Evolutionary conservation across 2,113 vertebrate genomes (phyloP).

Genomic region (Gasterosteus nipponicus): DNA sequence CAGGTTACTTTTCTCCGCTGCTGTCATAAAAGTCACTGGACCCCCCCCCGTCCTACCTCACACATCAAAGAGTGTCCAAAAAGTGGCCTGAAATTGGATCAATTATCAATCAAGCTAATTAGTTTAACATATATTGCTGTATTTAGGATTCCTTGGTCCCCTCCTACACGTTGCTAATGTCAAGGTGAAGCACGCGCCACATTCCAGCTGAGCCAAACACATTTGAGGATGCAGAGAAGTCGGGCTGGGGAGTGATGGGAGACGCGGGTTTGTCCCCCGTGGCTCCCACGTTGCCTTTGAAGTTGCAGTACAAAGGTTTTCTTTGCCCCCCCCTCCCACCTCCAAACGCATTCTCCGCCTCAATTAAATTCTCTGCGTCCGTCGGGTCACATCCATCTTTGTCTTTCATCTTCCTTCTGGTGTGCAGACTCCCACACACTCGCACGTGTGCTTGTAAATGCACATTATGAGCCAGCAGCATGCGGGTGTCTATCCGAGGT

Average conservation of each 20-base stretch:
- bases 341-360: slow-evolving; percentile 5
- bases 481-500: slow-evolving; percentile 40
- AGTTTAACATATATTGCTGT: not conserved
- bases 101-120: not conserved
- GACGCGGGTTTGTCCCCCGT: slow-evolving; percentile 37
- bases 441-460: not conserved
- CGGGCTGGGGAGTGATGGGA: slow-evolving; percentile 3
- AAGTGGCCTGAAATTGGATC: not conserved
- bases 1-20: not conserved
- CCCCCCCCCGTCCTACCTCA: too few species aligned
- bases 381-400: slow-evolving; percentile 40
- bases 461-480: not conserved
- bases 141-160: not conserved
- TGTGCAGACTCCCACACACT: not conserved
- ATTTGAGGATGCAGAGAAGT: slow-evolving; percentile 20
- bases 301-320: slow-evolving; percentile 73
- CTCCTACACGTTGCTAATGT: slow-evolving; percentile 19
- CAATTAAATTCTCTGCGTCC: slow-evolving; percentile 14
- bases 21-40: not conserved
- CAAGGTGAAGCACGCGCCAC: slow-evolving; percentile 51
- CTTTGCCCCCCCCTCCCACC: not conserved
- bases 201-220: slow-evolving; percentile 46
- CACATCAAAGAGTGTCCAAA: not conserved
- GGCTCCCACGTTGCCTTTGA: slow-evolving; percentile 64
- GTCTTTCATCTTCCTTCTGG: slow-evolving; percentile 8